phyloP scores from a whole-genome alignment of 1,140 invertebrate genomes.

The Spodoptera frugiperda region DNA sequence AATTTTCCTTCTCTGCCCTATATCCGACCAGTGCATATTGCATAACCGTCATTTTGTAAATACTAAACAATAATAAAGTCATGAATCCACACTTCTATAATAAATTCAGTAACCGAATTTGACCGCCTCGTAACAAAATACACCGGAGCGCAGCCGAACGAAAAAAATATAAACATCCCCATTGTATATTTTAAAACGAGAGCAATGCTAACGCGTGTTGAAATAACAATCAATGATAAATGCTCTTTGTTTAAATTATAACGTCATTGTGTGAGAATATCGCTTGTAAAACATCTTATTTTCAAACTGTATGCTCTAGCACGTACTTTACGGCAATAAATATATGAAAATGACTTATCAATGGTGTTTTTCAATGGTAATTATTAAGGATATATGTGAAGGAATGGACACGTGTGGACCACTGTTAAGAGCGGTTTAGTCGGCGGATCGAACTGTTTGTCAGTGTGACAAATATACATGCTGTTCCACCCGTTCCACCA shows the following conservation, averaged over 20 bases:
- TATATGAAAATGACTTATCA: neutral
- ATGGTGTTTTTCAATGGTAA: neutral
- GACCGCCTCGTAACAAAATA: neutral
- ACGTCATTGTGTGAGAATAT: constrained; percentile 43
- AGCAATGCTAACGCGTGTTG: constrained; percentile 48
- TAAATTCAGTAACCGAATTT: too few species aligned
- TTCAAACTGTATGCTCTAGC: constrained; percentile 1
- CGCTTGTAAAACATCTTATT: constrained; percentile 15
- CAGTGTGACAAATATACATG: too few species aligned
- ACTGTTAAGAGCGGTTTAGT: too few species aligned
- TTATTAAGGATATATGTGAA: too few species aligned
- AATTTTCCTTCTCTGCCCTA: too few species aligned
- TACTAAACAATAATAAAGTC: too few species aligned
- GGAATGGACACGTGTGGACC: too few species aligned
- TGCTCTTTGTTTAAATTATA: constrained; percentile 57
- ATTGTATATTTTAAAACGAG: constrained; percentile 44
- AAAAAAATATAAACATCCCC: constrained; percentile 25
- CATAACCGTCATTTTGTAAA: too few species aligned
- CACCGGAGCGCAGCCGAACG: neutral
- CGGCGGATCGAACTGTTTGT: too few species aligned
- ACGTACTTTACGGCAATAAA: neutral
- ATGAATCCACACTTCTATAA: too few species aligned
- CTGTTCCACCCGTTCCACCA: too few species aligned
- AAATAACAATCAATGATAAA: constrained; percentile 61
- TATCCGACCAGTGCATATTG: too few species aligned